Percentiles rank a stretch among this genome's conserved stretches.
Evolutionary conservation across 2,888 invertebrate genomes (phyloP).

Genomic region (Gymnoscelis rufifasciata): DNA sequence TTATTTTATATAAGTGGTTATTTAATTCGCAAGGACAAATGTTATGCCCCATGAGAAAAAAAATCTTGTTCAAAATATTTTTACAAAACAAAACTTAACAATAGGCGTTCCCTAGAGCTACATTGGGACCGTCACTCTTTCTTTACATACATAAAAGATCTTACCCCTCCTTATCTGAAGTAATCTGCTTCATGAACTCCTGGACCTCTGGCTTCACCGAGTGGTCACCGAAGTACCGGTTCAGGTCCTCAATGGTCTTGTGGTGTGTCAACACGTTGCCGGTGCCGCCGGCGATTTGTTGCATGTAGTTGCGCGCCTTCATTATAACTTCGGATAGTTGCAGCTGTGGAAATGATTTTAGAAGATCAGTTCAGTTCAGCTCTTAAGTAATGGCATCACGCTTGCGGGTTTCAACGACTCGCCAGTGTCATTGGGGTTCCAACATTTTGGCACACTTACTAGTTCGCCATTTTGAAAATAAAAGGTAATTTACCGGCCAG

Average conservation of each 20-base stretch:
- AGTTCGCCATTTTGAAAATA: too few species aligned
- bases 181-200: slow-evolving; percentile 94
- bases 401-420: too few species aligned
- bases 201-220: slow-evolving; percentile 88
- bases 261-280: slow-evolving; percentile 93
- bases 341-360: slow-evolving; percentile 86
- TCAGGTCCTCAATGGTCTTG: slow-evolving; percentile 91
- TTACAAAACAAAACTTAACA: too few species aligned
- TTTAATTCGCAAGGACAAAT: too few species aligned
- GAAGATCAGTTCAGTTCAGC: too few species aligned
- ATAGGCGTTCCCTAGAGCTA: background rate
- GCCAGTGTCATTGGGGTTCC: too few species aligned
- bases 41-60: too few species aligned
- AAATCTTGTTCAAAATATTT: too few species aligned
- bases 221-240: slow-evolving; percentile 89
- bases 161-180: slow-evolving; percentile 95
- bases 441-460: too few species aligned
- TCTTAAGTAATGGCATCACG: too few species aligned
- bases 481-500: too few species aligned
- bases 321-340: slow-evolving; percentile 98
- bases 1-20: too few species aligned
- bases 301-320: slow-evolving; percentile 96
- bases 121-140: background rate
- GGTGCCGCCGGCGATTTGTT: slow-evolving; percentile 91
- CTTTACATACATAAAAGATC: slow-evolving; percentile 34